Percentiles rank a stretch among this genome's conserved stretches.
Conservation (phyloP, 2,888 invertebrate species). For the Morpho deidamia region DNA sequence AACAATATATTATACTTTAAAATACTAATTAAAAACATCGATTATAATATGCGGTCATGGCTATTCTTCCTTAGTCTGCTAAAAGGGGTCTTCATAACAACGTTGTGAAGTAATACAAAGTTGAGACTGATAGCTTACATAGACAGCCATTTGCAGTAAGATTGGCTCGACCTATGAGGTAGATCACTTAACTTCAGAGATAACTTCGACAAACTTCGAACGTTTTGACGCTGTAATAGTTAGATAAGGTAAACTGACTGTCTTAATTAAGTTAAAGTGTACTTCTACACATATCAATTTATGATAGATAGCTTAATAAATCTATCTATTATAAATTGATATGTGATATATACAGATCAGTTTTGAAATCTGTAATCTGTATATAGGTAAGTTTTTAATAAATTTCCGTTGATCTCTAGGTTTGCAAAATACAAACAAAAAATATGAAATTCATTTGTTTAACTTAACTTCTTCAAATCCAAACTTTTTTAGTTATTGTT, state of each 20-base stretch:
- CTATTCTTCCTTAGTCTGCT: constrained; percentile 22
- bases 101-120: constrained; percentile 44
- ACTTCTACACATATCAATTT: constrained; percentile 24
- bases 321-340: too few species aligned
- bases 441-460: too few species aligned
- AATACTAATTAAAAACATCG: too few species aligned
- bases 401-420: neutral
- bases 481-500: too few species aligned
- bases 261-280: constrained; percentile 64
- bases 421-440: neutral
- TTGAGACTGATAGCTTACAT: constrained; percentile 60
- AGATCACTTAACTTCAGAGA: constrained; percentile 70
- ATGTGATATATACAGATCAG: constrained; percentile 5
- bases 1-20: too few species aligned
- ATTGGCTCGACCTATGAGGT: constrained; percentile 68
- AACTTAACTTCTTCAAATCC: too few species aligned
- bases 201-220: constrained; percentile 71
- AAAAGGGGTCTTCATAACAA: constrained; percentile 58
- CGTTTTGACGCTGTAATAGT: constrained; percentile 73
- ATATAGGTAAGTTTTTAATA: neutral
- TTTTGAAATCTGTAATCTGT: neutral
- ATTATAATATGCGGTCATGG: too few species aligned
- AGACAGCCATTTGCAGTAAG: constrained; percentile 66
- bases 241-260: constrained; percentile 70
- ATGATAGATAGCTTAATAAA: constrained; percentile 1